Conservation (phyloP, 2,888 invertebrate genomes). For the Andrena flavipes region DNA sequence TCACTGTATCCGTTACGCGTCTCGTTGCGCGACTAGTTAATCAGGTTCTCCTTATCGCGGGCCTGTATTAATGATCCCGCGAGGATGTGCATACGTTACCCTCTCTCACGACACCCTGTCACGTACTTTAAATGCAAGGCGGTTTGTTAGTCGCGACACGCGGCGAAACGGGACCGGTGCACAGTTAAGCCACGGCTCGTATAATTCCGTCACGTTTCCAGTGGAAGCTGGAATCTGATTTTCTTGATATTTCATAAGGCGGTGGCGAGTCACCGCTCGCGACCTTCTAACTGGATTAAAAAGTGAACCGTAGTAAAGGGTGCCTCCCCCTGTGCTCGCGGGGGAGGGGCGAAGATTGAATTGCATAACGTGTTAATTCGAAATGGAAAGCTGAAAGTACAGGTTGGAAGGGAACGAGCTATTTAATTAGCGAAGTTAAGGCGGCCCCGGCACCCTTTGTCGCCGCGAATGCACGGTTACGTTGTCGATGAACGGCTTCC, state of each 20-base stretch:
- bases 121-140: slow-evolving; percentile 64
- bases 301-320: slow-evolving; percentile 25
- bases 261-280: slow-evolving; percentile 13
- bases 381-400: slow-evolving; percentile 29
- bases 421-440: slow-evolving; percentile 31
- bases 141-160: slow-evolving; percentile 36
- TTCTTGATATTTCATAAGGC: slow-evolving; percentile 54
- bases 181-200: slow-evolving; percentile 28
- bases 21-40: slow-evolving; percentile 7
- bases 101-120: slow-evolving; percentile 53
- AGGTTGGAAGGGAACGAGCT: neutral
- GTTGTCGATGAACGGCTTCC: slow-evolving; percentile 1
- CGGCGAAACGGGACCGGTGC: slow-evolving; percentile 29
- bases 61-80: slow-evolving; percentile 61
- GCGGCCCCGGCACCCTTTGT: neutral
- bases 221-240: slow-evolving; percentile 45
- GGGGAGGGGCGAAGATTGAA: slow-evolving; percentile 13
- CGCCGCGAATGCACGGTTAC: neutral
- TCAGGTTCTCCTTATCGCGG: slow-evolving; percentile 51
- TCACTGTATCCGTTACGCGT: neutral
- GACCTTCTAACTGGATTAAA: slow-evolving; percentile 40
- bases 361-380: slow-evolving; percentile 36
- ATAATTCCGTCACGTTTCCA: slow-evolving; percentile 54
- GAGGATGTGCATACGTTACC: slow-evolving; percentile 61
- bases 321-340: no score